phyloP scores from a whole-genome alignment of 2,113 vertebrate genomes.

The Neolamprologus sp. region DNA sequence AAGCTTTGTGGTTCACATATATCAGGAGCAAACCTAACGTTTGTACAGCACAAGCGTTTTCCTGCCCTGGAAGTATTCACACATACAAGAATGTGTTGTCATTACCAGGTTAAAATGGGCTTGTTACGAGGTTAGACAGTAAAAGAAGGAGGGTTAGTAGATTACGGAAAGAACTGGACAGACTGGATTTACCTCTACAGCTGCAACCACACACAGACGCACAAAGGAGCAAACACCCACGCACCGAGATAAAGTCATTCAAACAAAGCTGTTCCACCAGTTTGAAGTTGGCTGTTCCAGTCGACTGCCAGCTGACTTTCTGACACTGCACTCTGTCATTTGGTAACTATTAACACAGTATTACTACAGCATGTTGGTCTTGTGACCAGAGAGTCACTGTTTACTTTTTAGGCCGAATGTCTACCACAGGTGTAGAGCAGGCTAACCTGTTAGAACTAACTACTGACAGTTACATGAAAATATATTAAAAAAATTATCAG shows the following conservation, averaged over 20 bases:
- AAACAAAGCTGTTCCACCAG: not conserved
- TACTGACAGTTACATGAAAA: not conserved
- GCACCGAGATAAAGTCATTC: not conserved
- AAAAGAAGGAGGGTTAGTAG: not conserved
- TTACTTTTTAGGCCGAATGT: not conserved
- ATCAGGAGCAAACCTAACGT: not conserved
- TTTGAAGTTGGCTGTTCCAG: not conserved
- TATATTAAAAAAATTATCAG: rapidly evolving
- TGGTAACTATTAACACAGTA: not conserved
- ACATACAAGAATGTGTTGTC: not conserved
- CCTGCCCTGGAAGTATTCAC: not conserved
- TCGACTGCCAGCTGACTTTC: not conserved
- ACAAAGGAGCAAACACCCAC: conserved; percentile 16
- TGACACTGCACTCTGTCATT: not conserved
- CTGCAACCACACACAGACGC: not conserved
- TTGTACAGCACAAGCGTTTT: not conserved
- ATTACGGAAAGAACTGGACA: conserved; percentile 28
- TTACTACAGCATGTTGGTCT: not conserved
- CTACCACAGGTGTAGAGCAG: not conserved
- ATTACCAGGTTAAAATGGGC: not conserved
- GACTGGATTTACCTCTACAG: conserved; percentile 48
- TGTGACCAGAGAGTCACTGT: not conserved
- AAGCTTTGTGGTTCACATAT: not conserved
- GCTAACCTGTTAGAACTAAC: not conserved
- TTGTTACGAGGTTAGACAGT: not conserved